phyloP scores from a whole-genome alignment of 1,140 invertebrate species.

The Holcopasites calliopsidis region DNA sequence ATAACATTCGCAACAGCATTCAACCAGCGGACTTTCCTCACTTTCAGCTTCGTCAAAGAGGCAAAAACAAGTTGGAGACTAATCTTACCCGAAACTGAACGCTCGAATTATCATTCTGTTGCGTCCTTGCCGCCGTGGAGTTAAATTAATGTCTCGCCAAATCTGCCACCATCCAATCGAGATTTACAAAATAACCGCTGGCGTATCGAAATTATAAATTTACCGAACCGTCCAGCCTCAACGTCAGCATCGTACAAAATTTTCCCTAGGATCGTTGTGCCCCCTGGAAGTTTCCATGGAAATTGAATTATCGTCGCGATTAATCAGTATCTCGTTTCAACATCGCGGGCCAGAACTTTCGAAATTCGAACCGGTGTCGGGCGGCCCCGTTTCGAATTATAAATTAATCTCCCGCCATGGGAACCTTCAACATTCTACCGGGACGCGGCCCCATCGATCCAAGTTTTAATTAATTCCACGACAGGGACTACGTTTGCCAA shows the following conservation, averaged over 20 bases:
- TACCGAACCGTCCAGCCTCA: neutral
- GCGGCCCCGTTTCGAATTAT: neutral
- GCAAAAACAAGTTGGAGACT: neutral
- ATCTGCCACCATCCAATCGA: neutral
- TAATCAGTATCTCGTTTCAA: neutral
- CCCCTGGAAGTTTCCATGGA: neutral
- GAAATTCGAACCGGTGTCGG: neutral
- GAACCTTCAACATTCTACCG: neutral
- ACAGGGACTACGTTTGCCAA: no score
- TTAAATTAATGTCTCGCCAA: neutral
- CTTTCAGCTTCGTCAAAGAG: neutral
- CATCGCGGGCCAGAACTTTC: neutral
- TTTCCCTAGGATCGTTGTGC: neutral
- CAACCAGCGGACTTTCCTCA: neutral
- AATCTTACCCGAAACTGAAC: neutral
- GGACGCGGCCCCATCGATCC: no score
- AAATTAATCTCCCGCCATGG: neutral
- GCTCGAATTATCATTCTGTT: conserved; percentile 10
- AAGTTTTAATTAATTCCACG: no score
- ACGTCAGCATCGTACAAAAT: neutral
- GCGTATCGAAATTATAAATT: neutral
- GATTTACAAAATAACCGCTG: neutral
- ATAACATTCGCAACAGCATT: neutral
- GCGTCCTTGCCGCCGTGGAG: neutral
- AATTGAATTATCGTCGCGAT: neutral